Evolutionary conservation across 2,888 invertebrate species (phyloP).

Genomic region (Drosophila fulvimacula): DNA sequence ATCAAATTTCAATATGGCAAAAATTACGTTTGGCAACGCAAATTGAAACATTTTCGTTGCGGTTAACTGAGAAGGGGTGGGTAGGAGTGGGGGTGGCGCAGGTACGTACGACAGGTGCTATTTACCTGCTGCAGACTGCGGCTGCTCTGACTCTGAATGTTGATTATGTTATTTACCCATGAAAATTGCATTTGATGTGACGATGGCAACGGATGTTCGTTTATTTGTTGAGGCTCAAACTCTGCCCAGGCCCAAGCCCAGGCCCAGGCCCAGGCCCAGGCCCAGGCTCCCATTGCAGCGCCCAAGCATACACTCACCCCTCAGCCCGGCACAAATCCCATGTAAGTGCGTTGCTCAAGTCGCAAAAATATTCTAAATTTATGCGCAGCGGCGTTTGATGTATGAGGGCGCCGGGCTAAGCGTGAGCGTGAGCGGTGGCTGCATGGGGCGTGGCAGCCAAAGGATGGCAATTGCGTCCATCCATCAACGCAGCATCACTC

Average conservation of each 20-base stretch:
- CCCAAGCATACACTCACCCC: neutral
- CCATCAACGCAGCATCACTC: slow-evolving; percentile 81
- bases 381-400: slow-evolving; percentile 75
- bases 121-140: slow-evolving; percentile 6
- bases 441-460: slow-evolving; percentile 12
- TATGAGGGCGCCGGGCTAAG: slow-evolving; percentile 36
- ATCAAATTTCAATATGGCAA: slow-evolving; percentile 72
- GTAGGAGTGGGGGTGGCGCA: too few relatives aligned
- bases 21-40: slow-evolving; percentile 58
- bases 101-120: neutral
- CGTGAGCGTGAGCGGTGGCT: neutral
- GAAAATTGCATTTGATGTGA: slow-evolving; percentile 78
- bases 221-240: slow-evolving; percentile 55
- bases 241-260: slow-evolving; percentile 6
- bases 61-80: slow-evolving; percentile 12
- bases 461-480: slow-evolving; percentile 56
- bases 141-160: slow-evolving; percentile 4
- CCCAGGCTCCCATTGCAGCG: slow-evolving; percentile 10
- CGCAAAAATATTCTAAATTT: slow-evolving; percentile 70
- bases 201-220: slow-evolving; percentile 74
- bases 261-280: too few relatives aligned
- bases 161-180: slow-evolving; percentile 76
- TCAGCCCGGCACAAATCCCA: slow-evolving; percentile 48
- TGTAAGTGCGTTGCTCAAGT: slow-evolving; percentile 71
- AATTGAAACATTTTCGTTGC: slow-evolving; percentile 67